These are phyloP conservation scores for Drosophila guanche DNA, from an alignment of 1,140 invertebrate species.

Conservation along the genomic window DNA sequence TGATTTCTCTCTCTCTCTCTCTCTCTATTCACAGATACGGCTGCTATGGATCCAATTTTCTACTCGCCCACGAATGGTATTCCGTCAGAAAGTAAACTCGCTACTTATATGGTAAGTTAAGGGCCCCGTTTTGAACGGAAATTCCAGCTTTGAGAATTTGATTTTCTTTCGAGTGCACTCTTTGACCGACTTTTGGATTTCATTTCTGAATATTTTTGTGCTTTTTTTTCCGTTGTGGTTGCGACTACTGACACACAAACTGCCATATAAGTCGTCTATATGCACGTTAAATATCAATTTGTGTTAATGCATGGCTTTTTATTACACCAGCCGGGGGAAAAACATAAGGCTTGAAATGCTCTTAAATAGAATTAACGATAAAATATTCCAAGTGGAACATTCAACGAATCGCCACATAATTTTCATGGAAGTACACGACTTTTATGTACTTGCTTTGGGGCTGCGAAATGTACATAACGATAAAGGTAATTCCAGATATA, in stretches of 20 bases:
- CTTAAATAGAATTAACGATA: constrained; percentile 26
- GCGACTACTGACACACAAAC: constrained; percentile 41
- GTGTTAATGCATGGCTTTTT: constrained; percentile 60
- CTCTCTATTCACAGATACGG: constrained; percentile 73
- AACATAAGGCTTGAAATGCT: constrained; percentile 4
- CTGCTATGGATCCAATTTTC: constrained; percentile 85
- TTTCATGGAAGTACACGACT: constrained; percentile 10
- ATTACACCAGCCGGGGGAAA: constrained; percentile 11
- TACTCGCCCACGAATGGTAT: constrained; percentile 89
- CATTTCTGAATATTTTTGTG: constrained; percentile 3
- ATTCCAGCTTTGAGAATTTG: constrained; percentile 29
- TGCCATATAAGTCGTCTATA: constrained; percentile 40
- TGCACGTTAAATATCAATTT: constrained; percentile 50
- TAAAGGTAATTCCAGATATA: background rate
- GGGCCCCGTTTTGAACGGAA: background rate
- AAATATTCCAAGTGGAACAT: constrained; percentile 31
- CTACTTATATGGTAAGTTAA: constrained; percentile 90
- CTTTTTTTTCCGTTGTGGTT: constrained; percentile 22
- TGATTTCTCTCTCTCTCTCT: constrained; percentile 6
- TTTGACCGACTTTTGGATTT: constrained; percentile 61
- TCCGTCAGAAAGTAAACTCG: constrained; percentile 92
- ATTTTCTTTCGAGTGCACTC: constrained; percentile 60
- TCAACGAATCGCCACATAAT: constrained; percentile 10
- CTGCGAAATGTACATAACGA: too few species aligned
- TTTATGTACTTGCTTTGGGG: too few species aligned